Conservation (phyloP, 2,113 vertebrate genomes). For the Buteo buteo region DNA sequence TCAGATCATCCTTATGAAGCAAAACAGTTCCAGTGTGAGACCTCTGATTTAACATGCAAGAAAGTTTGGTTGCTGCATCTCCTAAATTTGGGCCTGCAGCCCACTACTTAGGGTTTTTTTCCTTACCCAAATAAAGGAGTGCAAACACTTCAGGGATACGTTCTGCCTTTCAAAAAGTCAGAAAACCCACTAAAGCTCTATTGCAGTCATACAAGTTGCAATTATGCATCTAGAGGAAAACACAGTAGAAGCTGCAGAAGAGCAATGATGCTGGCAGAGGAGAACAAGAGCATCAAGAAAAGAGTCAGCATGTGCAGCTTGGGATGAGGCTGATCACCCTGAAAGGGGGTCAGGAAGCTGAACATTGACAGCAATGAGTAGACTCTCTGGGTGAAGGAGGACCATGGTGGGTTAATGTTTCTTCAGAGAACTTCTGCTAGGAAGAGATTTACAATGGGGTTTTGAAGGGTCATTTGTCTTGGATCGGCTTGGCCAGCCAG, state of each 20-base stretch:
- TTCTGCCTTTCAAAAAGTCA: neutral
- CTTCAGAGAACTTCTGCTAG: neutral
- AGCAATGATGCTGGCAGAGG: neutral
- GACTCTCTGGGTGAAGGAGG: neutral
- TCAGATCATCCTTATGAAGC: neutral
- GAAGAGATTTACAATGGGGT: neutral
- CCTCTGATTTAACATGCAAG: neutral
- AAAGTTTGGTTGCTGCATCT: neutral
- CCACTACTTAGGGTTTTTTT: neutral
- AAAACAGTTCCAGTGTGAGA: neutral
- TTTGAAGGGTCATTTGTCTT: neutral
- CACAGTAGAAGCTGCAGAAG: neutral
- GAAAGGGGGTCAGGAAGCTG: accelerated
- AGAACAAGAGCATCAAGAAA: neutral
- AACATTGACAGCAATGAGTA: accelerated
- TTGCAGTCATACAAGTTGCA: accelerated
- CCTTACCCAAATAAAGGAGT: neutral
- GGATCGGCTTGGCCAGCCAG: neutral
- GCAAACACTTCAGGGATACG: neutral
- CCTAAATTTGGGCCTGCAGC: neutral
- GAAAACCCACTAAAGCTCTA: neutral
- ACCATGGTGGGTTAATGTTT: accelerated
- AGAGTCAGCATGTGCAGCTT: accelerated
- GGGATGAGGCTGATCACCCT: neutral
- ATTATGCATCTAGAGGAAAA: neutral